Evolutionary conservation across 2,888 invertebrate species (phyloP).

Genomic region (Hypselothyrea guttata): DNA sequence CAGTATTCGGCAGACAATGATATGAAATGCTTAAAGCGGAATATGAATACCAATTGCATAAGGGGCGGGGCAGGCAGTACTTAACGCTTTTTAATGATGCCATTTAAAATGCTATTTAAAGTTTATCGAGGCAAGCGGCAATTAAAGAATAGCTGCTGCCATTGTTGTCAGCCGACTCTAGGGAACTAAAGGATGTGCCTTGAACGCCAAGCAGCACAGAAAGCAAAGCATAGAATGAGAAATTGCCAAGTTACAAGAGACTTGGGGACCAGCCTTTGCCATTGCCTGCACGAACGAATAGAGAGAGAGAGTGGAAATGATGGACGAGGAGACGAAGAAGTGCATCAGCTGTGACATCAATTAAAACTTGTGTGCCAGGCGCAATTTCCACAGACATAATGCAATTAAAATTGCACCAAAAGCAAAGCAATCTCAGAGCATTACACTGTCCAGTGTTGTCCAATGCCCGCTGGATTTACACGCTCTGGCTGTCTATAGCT

Average conservation of each 20-base stretch:
- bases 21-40: not conserved
- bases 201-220: constrained; percentile 1
- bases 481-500: constrained; percentile 12
- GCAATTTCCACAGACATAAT: constrained; percentile 61
- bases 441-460: constrained; percentile 24
- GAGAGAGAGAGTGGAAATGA: too few species aligned
- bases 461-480: constrained; percentile 23
- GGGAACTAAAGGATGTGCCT: constrained; percentile 10
- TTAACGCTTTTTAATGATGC: constrained; percentile 56
- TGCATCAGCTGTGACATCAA: constrained; percentile 68
- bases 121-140: constrained; percentile 39
- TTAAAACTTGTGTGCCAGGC: constrained; percentile 57
- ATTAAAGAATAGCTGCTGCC: constrained; percentile 16
- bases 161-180: constrained; percentile 25
- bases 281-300: constrained; percentile 10
- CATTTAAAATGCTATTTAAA: constrained; percentile 53
- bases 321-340: too few species aligned
- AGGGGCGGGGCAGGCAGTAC: constrained; percentile 5
- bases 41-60: not conserved
- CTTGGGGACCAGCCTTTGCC: constrained; percentile 20
- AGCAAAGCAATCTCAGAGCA: constrained; percentile 37
- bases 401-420: constrained; percentile 65
- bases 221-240: constrained; percentile 15
- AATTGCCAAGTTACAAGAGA: constrained; percentile 32
- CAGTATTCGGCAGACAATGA: not conserved